Conservation (phyloP, 2,888 invertebrate species). For the Ormyrus labotus region DNA sequence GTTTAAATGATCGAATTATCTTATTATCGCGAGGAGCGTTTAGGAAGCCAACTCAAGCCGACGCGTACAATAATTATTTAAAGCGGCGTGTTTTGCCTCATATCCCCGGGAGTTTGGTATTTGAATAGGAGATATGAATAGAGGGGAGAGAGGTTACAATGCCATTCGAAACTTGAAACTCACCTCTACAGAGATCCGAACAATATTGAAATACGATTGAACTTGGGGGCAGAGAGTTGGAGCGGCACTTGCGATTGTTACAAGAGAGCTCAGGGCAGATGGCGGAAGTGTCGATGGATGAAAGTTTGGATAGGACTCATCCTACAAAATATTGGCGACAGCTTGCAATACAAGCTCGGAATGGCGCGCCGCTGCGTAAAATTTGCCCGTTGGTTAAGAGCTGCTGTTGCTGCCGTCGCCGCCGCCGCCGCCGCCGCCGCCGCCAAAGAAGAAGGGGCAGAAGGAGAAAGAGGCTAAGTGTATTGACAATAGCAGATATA, state of each 20-base stretch:
- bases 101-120: conserved; percentile 9
- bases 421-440: too few relatives aligned
- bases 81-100: conserved; percentile 14
- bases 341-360: conserved; percentile 53
- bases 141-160: conserved; percentile 14
- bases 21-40: neutral
- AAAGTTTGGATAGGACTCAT: conserved; percentile 49
- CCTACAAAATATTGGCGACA: conserved; percentile 50
- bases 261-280: conserved; percentile 26
- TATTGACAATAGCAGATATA: conserved; percentile 23
- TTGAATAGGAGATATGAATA: conserved; percentile 24
- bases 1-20: too few relatives aligned
- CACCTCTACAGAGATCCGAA: conserved; percentile 3
- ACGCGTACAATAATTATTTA: conserved; percentile 27
- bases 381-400: neutral
- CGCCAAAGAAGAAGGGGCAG: neutral
- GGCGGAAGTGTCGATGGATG: conserved; percentile 44
- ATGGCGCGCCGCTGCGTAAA: conserved; percentile 12
- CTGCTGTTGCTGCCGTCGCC: too few relatives aligned
- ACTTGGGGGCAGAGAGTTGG: conserved; percentile 25
- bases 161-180: conserved; percentile 36
- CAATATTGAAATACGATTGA: conserved; percentile 53
- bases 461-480: neutral
- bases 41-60: neutral
- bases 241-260: conserved; percentile 22